Evolutionary conservation across 2,888 invertebrate genomes (phyloP).

Genomic region (Agonopterix alstromeriana): DNA sequence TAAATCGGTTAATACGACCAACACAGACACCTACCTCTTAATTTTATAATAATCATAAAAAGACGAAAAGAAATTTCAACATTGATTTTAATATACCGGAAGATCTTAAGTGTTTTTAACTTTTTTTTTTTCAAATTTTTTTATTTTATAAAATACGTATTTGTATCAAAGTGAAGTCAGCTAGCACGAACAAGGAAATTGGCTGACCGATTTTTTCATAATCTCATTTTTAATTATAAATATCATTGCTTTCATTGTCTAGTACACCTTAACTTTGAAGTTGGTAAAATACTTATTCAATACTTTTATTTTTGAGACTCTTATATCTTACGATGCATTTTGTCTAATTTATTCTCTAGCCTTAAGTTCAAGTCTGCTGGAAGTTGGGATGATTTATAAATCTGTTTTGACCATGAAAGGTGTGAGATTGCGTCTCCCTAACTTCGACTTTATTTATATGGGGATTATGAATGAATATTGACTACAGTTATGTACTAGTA

Average conservation of each 20-base stretch:
- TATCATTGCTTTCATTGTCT: conserved; percentile 72
- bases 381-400: conserved; percentile 30
- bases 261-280: conserved; percentile 62
- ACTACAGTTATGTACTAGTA: conserved; percentile 58
- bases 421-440: conserved; percentile 12
- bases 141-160: conserved; percentile 72
- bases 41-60: conserved; percentile 71
- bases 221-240: conserved; percentile 59
- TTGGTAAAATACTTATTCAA: conserved; percentile 75
- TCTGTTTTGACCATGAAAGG: neutral
- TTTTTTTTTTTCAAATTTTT: conserved; percentile 42
- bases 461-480: conserved; percentile 35
- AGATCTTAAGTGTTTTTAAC: conserved; percentile 67
- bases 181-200: conserved; percentile 61
- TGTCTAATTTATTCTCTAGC: conserved; percentile 61
- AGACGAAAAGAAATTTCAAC: conserved; percentile 67
- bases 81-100: conserved; percentile 61
- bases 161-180: conserved; percentile 73
- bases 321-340: conserved; percentile 68
- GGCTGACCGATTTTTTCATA: conserved; percentile 55
- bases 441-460: conserved; percentile 25
- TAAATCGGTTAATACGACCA: conserved; percentile 70
- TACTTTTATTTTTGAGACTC: conserved; percentile 63
- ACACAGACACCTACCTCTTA: conserved; percentile 72
- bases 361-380: conserved; percentile 48